A percentile compares a stretch with the other conserved stretches of the same genome.
phyloP scores from a whole-genome alignment of 2,888 invertebrate genomes.

The Drosophila prostipennis region DNA sequence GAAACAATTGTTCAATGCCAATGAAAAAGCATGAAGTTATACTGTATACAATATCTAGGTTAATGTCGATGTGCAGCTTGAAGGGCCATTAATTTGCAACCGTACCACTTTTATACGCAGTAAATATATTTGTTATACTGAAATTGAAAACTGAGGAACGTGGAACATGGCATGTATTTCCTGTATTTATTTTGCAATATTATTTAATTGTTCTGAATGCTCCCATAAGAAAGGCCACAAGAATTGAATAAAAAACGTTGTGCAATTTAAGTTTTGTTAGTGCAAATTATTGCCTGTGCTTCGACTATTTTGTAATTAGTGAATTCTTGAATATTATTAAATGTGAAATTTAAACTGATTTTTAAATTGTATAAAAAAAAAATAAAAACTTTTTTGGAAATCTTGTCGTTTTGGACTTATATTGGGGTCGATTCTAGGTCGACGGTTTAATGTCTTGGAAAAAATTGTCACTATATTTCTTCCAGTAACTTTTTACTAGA shows the following conservation, averaged over 20 bases:
- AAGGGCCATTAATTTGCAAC: slow-evolving; percentile 29
- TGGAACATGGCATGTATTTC: slow-evolving; percentile 22
- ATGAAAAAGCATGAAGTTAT: slow-evolving; percentile 40
- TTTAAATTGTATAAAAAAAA: slow-evolving; percentile 67
- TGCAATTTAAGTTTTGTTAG: slow-evolving; percentile 65
- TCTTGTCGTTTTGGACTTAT: neutral
- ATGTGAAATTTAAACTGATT: slow-evolving; percentile 61
- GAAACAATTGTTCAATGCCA: slow-evolving; percentile 51
- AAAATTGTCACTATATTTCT: no score
- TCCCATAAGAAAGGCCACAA: slow-evolving; percentile 15
- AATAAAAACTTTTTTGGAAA: slow-evolving; percentile 53
- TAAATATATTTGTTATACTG: slow-evolving; percentile 42
- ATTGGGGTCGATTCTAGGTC: no score
- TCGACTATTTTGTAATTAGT: slow-evolving; percentile 61
- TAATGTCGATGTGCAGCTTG: slow-evolving; percentile 53
- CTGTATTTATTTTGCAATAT: slow-evolving; percentile 65
- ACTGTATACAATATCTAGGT: slow-evolving; percentile 61
- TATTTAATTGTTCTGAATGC: slow-evolving; percentile 55
- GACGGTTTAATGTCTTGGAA: no score
- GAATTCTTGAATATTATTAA: slow-evolving; percentile 63
- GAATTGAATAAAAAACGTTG: slow-evolving; percentile 52
- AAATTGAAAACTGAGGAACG: slow-evolving; percentile 21
- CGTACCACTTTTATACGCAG: slow-evolving; percentile 68
- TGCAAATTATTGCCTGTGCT: slow-evolving; percentile 62
- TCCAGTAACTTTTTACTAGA: no score